phyloP scores from a whole-genome alignment of 2,888 invertebrate genomes.

The Capitulum mitella region DNA sequence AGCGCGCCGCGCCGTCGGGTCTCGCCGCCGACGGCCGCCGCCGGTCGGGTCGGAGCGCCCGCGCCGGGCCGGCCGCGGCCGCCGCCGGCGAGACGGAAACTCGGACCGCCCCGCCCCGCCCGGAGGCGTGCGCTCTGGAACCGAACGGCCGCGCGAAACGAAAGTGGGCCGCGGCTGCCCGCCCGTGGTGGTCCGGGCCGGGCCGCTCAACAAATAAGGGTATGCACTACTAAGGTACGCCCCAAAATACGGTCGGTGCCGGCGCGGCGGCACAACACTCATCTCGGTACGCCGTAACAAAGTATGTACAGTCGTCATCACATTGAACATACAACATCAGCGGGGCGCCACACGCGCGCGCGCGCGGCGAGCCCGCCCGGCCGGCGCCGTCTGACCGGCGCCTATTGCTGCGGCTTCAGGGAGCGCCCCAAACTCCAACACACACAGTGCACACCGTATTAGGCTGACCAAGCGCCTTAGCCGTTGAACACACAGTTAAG shows the following conservation, averaged over 20 bases:
- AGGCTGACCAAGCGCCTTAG: not conserved
- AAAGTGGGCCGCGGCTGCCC: not conserved
- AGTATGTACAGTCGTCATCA: constrained; percentile 23
- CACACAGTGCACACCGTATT: constrained; percentile 12
- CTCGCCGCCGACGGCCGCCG: not conserved
- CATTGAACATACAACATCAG: constrained; percentile 10
- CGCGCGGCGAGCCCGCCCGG: not conserved
- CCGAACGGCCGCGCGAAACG: not conserved
- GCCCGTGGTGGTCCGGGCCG: not conserved
- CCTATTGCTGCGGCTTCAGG: not conserved
- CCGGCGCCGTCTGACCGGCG: not conserved
- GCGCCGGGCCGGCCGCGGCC: not conserved
- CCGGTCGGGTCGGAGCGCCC: not conserved
- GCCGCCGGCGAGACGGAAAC: not conserved
- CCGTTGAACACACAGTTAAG: constrained; percentile 22
- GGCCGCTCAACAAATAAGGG: constrained; percentile 13
- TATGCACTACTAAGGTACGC: not conserved
- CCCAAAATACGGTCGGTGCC: not conserved
- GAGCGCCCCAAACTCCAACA: not conserved
- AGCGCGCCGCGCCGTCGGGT: not conserved
- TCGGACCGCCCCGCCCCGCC: not conserved
- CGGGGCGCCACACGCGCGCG: not conserved
- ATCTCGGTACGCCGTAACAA: constrained; percentile 1
- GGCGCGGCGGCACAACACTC: not conserved
- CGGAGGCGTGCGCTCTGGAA: not conserved